Base-by-base conservation (phyloP, 2,888 invertebrate species). In the Sinohyriopsis cumingii region DNA sequence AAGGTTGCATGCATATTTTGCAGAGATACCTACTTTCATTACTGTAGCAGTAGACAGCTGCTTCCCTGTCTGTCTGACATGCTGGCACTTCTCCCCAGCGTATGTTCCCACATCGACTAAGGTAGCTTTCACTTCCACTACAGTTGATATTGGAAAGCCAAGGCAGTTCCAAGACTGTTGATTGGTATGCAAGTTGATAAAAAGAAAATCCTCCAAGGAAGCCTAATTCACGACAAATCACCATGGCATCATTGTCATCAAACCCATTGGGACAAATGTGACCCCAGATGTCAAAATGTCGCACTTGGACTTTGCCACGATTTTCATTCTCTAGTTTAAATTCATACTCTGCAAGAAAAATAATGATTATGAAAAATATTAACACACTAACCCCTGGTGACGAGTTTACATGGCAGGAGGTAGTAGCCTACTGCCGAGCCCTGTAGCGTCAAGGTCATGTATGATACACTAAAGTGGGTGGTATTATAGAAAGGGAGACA, bases 81-180 rank as follows among this genome's bases (percentile, higher is more conserved):
- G 72, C 70, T 4, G 78, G 67, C 6, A 81, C 79, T 59, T 81
- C 79, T 33, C 84, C 84, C 80, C 80, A 84, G 9, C 78, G 72
- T 18, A 83, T 75, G 33, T 82, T 82, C 22, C 79, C 79, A 79
- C 83, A 83, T 45, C 79, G 73, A 45, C 78, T 80, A n/a, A 85
- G 68, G 54, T 79, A 80, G 19, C 77, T 76, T 65, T 85, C 86
- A 28, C 79, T 73, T 28, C 87, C 85, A 4, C 72, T 81, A 66
- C 86, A 87, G 65, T 73, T 79, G 25, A 86, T 69, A 59, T 82
- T 78, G 19, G 84, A 80, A 90, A 95, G 69, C 80, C 80, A 79
- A 1, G 78, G 80, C n/a, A 82, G 71, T 57, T 73, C 75, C 68
- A 59, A 53, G 25, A 63, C 53, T 24, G 54, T 45, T 25, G 45